Percentiles rank a stretch among this genome's conserved stretches.
Evolutionary conservation across 2,888 invertebrate species (phyloP).

Genomic region (Tinea pellionella): DNA sequence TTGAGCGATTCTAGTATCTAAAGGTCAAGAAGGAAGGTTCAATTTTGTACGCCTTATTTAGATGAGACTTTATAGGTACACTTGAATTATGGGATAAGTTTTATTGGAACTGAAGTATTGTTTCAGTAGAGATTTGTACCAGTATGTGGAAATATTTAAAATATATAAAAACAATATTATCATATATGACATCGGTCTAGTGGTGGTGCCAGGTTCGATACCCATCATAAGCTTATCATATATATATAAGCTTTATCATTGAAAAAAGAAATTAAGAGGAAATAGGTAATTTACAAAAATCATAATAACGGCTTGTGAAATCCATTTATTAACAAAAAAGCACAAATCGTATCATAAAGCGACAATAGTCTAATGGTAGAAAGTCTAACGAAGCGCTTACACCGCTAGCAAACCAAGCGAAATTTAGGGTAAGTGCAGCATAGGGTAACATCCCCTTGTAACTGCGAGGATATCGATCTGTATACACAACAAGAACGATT

Average conservation of each 20-base stretch:
- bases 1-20: background rate
- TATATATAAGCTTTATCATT: too few species aligned
- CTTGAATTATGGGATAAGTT: background rate
- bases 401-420: background rate
- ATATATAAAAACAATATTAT: background rate
- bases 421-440: background rate
- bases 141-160: background rate
- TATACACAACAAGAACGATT: background rate
- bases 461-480: background rate
- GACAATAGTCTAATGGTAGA: background rate
- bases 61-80: background rate
- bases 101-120: background rate
- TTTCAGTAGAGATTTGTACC: background rate
- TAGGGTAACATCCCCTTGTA: background rate
- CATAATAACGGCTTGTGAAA: background rate
- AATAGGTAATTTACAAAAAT: too few species aligned
- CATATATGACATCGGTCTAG: too few species aligned
- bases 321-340: background rate
- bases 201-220: too few species aligned
- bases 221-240: too few species aligned
- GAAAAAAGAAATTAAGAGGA: too few species aligned
- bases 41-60: background rate
- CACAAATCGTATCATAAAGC: background rate
- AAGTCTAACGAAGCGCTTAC: background rate
- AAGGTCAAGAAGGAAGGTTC: background rate